phyloP scores from a whole-genome alignment of 2,888 invertebrate genomes.

The Erebia ligea region DNA sequence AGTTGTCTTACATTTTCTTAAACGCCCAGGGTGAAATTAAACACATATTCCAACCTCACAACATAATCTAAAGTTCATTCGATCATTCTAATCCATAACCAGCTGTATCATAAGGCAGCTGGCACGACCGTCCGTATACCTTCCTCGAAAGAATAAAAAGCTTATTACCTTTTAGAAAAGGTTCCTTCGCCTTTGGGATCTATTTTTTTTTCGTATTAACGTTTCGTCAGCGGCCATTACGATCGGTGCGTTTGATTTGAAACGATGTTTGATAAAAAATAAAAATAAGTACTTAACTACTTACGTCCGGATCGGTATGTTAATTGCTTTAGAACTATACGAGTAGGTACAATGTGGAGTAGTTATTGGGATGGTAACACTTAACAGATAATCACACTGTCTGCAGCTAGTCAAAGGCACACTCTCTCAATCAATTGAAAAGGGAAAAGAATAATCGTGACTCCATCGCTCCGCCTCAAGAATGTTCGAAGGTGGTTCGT shows the following conservation, averaged over 20 bases:
- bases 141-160: constrained; percentile 67
- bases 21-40: constrained; percentile 51
- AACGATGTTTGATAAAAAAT: constrained; percentile 49
- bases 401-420: not conserved
- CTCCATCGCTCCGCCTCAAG: no score
- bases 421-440: not conserved
- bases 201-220: constrained; percentile 54
- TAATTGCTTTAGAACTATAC: constrained; percentile 43
- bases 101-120: constrained; percentile 72
- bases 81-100: constrained; percentile 50
- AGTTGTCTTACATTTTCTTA: not conserved
- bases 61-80: constrained; percentile 42
- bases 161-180: constrained; percentile 74
- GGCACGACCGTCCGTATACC: constrained; percentile 66
- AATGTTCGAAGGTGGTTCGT: no score
- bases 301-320: constrained; percentile 47
- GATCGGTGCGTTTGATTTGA: constrained; percentile 67
- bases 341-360: constrained; percentile 16
- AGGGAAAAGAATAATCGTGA: not conserved
- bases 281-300: constrained; percentile 55
- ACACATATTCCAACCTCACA: constrained; percentile 41
- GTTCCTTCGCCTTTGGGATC: constrained; percentile 59
- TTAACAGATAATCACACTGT: constrained; percentile 5
- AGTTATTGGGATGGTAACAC: not conserved
- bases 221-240: constrained; percentile 65